Base-by-base conservation (phyloP, 2,113 vertebrate genomes). In the Corydoras sp. region DNA sequence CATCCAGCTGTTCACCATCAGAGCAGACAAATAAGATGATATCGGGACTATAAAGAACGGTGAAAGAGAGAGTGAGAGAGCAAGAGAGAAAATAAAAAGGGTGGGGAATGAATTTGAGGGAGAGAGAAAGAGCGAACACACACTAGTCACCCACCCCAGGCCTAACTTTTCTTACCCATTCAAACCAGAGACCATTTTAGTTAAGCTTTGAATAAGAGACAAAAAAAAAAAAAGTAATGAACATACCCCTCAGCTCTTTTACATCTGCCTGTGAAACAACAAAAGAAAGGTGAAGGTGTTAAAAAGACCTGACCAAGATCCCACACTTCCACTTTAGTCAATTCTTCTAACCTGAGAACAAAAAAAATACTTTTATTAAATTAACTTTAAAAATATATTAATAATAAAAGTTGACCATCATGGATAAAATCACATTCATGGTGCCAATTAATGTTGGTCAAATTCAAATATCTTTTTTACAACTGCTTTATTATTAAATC, bases 181-280 rank as follows among this genome's bases (percentile, higher is more conserved):
- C 68, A 73, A 64, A 70, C 70, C 72, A 77, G 72, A 48, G 77
- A 73, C 77, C 58, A 60, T 77, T 77, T 81, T 73, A 63, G 59
- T 74, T 73, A 76, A 73, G 67, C 72, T 75, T 62, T 78, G 60
- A 77, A 77, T 43, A 43, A 64, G 50, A 69, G 60, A n/a, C 69
- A 60, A 69, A 51, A 68, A 59, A 69, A 51, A 68, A 59, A 79
- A 73, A 82, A 77, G 60, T 75, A 62, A 66, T 77, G 65, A 70
- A 86, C 86, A 84, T 86, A 87, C 87, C 86, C 76, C 75, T 65
- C 9, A 71, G 77, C 68, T n/a, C 69, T 77, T 74, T 65, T 73
- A 58, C 71, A 76, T 64, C 66, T 71, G 72, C 62, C 62, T 73
- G 65, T 71, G 73, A 64, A 69, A 73, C 60, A 76, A 74, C 61